These are phyloP conservation scores for Aurelia sp. DNA, from an alignment of 30 jellyfish, hydroid and myxozoan species.

Conservation along the genomic window DNA sequence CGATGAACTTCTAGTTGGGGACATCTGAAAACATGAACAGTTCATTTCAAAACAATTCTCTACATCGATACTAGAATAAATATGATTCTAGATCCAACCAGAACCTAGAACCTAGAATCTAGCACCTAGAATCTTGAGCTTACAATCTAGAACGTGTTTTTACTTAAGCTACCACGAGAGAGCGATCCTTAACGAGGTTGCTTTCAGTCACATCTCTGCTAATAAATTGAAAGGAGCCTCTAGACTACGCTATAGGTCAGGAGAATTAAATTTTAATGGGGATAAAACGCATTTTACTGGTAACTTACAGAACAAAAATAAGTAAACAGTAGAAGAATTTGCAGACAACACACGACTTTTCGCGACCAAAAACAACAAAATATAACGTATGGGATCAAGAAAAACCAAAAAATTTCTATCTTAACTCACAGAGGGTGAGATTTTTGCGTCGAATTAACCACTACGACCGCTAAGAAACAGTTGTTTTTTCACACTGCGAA, in stretches of 20 bases:
- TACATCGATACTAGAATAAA: too few species aligned
- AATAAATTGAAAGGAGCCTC: not conserved
- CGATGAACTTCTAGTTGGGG: conserved; percentile 68
- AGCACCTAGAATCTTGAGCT: too few species aligned
- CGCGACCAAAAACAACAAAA: conserved; percentile 28
- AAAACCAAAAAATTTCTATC: not conserved
- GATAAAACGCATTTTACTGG: conserved; percentile 67
- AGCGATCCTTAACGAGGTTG: not conserved
- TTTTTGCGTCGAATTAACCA: conserved; percentile 3
- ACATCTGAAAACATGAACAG: conserved; percentile 78
- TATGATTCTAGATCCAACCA: too few species aligned
- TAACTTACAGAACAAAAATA: conserved; percentile 18
- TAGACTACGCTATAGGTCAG: conserved; percentile 65
- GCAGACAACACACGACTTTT: conserved; percentile 25
- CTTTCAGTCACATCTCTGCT: not conserved
- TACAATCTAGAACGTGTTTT: too few species aligned
- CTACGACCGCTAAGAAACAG: conserved; percentile 8
- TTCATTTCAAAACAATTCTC: conserved; percentile 25
- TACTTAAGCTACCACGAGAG: not conserved
- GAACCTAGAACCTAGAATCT: too few species aligned
- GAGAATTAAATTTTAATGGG: conserved; percentile 60
- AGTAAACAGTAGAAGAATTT: not conserved
- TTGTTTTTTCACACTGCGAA: not conserved
- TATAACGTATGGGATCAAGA: not conserved
- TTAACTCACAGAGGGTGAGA: too few species aligned